Evolutionary conservation across 2,113 vertebrate genomes (phyloP).

Genomic region (Petrocephalus zakoni): DNA sequence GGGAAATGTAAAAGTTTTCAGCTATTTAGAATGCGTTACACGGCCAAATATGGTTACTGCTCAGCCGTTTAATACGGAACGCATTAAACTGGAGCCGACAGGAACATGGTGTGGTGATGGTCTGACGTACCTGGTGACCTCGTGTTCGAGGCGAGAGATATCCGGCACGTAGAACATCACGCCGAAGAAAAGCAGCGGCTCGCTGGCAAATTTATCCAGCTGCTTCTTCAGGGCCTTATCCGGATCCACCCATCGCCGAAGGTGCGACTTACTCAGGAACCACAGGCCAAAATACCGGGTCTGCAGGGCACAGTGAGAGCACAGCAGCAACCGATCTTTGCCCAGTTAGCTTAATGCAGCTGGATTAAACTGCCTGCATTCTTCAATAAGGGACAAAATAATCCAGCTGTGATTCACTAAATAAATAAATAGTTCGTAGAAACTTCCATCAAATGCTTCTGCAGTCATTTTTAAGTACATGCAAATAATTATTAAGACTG

Average conservation of each 20-base stretch:
- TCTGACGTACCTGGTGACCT: slow-evolving; percentile 78
- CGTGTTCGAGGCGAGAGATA: slow-evolving; percentile 82
- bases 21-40: not conserved
- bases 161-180: slow-evolving; percentile 97
- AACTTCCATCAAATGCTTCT: not conserved
- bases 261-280: slow-evolving; percentile 87
- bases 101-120: not conserved
- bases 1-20: not conserved
- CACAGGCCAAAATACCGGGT: slow-evolving; percentile 90
- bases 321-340: not conserved
- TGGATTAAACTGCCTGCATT: not conserved
- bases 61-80: not conserved
- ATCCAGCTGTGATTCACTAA: not conserved
- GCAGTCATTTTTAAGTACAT: not conserved
- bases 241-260: slow-evolving; percentile 90
- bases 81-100: not conserved
- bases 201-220: slow-evolving; percentile 93
- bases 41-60: not conserved
- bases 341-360: not conserved
- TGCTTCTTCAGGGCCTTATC: slow-evolving; percentile 98
- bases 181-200: slow-evolving; percentile 89
- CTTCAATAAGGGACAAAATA: not conserved
- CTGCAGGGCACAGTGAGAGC: slow-evolving; percentile 46
- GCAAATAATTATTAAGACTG: not conserved
- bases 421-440: not conserved